Conservation (phyloP, 2,888 invertebrate genomes). For the Eustalomyia histrio region DNA sequence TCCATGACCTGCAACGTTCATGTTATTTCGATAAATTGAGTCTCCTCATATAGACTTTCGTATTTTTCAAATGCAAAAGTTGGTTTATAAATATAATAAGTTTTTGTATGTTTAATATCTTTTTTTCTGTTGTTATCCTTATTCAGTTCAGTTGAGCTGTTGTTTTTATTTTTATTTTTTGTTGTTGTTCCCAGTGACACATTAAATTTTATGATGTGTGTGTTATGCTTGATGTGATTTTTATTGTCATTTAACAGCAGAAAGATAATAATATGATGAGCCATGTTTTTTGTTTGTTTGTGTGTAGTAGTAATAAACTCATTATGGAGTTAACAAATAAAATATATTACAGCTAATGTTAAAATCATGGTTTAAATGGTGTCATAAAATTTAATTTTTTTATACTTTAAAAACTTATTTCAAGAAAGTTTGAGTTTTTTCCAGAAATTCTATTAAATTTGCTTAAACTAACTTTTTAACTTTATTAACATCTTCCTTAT, state of each 20-base stretch:
- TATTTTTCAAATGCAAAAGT: background rate
- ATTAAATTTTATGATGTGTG: conserved; percentile 49
- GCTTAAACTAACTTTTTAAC: no score
- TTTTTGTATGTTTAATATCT: background rate
- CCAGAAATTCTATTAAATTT: no score
- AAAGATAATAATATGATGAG: conserved; percentile 48
- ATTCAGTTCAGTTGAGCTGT: background rate
- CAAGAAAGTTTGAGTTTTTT: no score
- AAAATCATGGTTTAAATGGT: no score
- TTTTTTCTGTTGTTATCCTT: background rate
- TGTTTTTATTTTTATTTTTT: no score
- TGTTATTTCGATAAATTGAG: background rate
- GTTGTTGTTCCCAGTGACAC: conserved; percentile 33
- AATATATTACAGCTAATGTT: background rate
- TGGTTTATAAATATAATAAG: background rate
- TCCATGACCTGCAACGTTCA: background rate
- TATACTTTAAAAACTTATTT: no score
- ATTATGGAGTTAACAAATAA: conserved; percentile 38
- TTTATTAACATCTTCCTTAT: no score
- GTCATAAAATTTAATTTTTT: no score
- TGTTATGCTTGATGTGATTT: conserved; percentile 49
- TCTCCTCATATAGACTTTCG: background rate
- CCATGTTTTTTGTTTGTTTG: conserved; percentile 10
- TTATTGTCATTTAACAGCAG: conserved; percentile 50
- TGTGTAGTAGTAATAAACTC: conserved; percentile 18